Conservation (phyloP, 2,797 vertebrate genomes). For the Hozukius guyotensis region DNA sequence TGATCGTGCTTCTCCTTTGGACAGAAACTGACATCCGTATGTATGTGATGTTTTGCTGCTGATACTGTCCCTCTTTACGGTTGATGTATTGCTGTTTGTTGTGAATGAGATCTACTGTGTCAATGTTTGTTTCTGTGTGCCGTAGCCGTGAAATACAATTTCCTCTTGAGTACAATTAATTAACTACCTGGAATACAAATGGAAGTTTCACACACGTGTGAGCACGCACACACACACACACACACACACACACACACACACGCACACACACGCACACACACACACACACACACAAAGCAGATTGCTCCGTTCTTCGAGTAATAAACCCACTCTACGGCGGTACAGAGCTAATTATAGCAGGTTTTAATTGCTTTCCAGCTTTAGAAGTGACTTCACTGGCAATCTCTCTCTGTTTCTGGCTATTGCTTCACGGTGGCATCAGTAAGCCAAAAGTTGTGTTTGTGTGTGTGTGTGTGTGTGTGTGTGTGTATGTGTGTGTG, state of each 20-base stretch:
- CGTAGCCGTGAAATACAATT: slow-evolving; percentile 4
- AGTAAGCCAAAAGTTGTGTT: neutral
- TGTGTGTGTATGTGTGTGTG: neutral
- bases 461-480: neutral
- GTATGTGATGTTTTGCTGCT: neutral
- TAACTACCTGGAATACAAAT: neutral
- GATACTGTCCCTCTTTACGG: neutral
- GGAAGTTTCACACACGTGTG: neutral
- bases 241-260: neutral
- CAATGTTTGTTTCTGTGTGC: slow-evolving; percentile 12
- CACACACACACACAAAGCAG: neutral
- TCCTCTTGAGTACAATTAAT: slow-evolving; percentile 23
- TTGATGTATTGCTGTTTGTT: slow-evolving; percentile 4
- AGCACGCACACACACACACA: neutral
- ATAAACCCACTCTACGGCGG: slow-evolving; percentile 26
- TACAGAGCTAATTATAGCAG: slow-evolving; percentile 49
- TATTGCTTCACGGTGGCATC: slow-evolving; percentile 7
- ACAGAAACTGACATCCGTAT: neutral
- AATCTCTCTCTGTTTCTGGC: slow-evolving; percentile 35
- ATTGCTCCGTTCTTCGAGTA: slow-evolving; percentile 16
- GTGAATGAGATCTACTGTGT: slow-evolving; percentile 7
- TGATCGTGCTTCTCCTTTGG: neutral
- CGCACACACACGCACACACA: neutral
- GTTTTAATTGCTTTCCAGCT: slow-evolving; percentile 55
- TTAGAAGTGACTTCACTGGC: slow-evolving; percentile 38